Evolutionary conservation across 2,888 invertebrate genomes (phyloP).

Genomic region (Limenitis camilla): DNA sequence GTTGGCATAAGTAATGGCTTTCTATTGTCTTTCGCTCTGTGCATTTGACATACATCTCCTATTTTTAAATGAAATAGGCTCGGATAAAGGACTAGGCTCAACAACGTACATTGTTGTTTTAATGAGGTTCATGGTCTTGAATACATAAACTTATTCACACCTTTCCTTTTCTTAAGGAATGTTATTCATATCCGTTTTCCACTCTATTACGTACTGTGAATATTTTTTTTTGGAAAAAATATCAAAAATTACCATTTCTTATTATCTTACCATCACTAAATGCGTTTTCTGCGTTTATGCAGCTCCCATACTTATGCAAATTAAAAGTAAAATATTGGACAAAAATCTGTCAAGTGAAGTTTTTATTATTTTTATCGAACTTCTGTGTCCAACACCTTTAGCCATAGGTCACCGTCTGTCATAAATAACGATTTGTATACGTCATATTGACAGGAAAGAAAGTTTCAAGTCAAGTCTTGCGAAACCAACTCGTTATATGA

Average conservation of each 20-base stretch:
- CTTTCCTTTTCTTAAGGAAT: neutral
- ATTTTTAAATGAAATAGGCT: conserved; percentile 17
- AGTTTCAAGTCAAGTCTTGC: conserved; percentile 14
- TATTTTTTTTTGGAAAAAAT: too few species aligned
- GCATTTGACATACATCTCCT: conserved; percentile 9
- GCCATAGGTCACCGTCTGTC: neutral
- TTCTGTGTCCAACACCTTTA: neutral
- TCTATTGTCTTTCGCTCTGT: conserved; percentile 18
- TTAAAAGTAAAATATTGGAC: too few species aligned
- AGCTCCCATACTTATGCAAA: too few species aligned
- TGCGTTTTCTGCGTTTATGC: too few species aligned
- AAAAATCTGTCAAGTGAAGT: too few species aligned
- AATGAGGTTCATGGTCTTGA: neutral
- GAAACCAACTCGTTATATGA: conserved; percentile 20
- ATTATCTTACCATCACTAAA: too few species aligned
- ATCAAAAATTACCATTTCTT: too few species aligned
- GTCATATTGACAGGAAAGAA: conserved; percentile 6
- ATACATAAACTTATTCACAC: neutral
- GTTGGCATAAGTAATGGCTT: conserved; percentile 20
- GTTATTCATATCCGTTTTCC: too few species aligned
- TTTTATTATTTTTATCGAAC: too few species aligned
- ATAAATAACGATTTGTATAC: conserved; percentile 24
- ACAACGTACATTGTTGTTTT: neutral
- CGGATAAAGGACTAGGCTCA: conserved; percentile 2
- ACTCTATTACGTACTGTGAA: too few species aligned